Evolutionary conservation across 1,140 invertebrate genomes (phyloP), one percentile per base, ranked within the genome.

Genomic region (Drosophila bocki): DNA sequence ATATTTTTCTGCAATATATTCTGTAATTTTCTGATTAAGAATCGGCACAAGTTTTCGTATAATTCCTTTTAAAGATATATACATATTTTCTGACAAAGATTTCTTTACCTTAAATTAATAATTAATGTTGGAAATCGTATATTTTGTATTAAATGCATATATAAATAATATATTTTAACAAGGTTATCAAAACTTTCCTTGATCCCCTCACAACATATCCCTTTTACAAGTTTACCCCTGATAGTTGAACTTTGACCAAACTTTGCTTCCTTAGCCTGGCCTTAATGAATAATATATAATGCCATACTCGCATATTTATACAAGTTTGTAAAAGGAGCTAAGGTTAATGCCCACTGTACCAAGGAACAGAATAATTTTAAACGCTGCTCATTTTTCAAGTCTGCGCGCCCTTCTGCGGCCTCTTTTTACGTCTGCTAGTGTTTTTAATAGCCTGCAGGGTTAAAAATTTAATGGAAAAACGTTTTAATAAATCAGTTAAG

Each of bases 401-500:
- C 80, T 78, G 59, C 50, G 65, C 76, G 68, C 70, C 70, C 77
- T 71, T 72, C 53, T 70, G 72, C 77, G 83, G 83, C 80, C 80
- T 83, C 85, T 83, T 86, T 86, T 60, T 81, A 47, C 42, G 59
- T 68, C 50, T 65, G 50, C 42, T 76, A 70, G 84, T 84, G 77
- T 71, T 84, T 90, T 90, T 90, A 90, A 90, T 90, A 90, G 85
- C 85, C 81, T 70, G 81, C 81, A 90, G 85, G 85, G 85, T 90
- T 90, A 90, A 90, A 90, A 90, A 90, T 90, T 90, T 90, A 90
- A 90, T 90, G 85, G 85, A 90, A 90, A 90, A 90, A 90, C 85
- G 85, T 90, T 90, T 90, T 90, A 90, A 90, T 90, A 90, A 90
- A 90, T 90, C 85, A 90, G 85, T 90, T 90, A 90, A 90, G 86